Evolutionary conservation across 2,888 invertebrate genomes (phyloP).

Genomic region (Andrena trimmerana): DNA sequence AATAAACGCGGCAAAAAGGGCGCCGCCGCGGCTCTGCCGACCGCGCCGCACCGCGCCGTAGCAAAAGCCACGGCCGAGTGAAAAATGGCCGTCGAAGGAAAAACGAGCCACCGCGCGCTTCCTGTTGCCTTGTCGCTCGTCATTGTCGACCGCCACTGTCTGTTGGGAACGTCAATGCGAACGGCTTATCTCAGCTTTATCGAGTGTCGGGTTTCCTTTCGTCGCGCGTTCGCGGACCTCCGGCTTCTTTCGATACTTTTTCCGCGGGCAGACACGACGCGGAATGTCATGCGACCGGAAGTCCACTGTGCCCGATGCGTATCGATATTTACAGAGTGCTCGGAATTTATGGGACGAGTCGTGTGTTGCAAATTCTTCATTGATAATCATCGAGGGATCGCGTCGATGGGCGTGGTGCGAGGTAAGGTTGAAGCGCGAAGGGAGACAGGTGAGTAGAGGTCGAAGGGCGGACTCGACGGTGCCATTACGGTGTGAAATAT

Average conservation of each 20-base stretch:
- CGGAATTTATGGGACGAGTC: too few species aligned
- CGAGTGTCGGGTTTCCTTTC: background rate
- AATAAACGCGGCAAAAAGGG: slow-evolving; percentile 62
- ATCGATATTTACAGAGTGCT: background rate
- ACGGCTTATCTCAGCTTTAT: background rate
- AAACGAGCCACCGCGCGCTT: slow-evolving; percentile 49
- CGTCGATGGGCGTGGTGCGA: background rate
- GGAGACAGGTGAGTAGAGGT: background rate
- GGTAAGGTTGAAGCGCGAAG: background rate
- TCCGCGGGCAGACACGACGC: too few species aligned
- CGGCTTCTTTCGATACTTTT: too few species aligned
- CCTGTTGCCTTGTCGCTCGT: slow-evolving; percentile 45
- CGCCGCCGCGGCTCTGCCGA: slow-evolving; percentile 15
- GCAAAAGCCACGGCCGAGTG: slow-evolving; percentile 39
- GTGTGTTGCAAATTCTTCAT: background rate
- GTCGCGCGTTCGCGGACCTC: background rate
- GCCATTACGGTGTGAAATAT: slow-evolving; percentile 75
- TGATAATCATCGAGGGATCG: too few species aligned
- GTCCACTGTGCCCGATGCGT: background rate
- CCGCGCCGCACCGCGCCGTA: background rate
- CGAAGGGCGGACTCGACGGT: slow-evolving; percentile 6
- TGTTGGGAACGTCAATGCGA: background rate
- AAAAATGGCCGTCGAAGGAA: slow-evolving; percentile 45
- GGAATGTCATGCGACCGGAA: too few species aligned
- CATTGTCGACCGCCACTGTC: slow-evolving; percentile 18